These are phyloP conservation scores for Mus minutoides DNA, from an alignment of 2,797 vertebrate genomes.

Conservation along the genomic window DNA sequence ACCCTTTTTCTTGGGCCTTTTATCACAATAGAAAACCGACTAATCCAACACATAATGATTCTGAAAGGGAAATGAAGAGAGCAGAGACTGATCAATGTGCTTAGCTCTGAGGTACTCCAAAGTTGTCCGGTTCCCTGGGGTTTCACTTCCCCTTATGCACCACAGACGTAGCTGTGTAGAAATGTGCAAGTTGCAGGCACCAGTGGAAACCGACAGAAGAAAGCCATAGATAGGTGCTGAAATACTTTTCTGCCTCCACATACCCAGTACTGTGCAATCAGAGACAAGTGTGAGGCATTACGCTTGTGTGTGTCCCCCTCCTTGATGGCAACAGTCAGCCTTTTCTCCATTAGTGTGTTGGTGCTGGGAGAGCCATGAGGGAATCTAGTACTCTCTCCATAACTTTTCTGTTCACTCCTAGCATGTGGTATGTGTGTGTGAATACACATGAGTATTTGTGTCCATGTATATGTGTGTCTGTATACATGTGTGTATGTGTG, in stretches of 20 bases:
- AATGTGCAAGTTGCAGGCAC: neutral
- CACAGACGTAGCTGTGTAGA: neutral
- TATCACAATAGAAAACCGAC: neutral
- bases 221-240: neutral
- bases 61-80: neutral
- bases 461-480: neutral
- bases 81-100: neutral
- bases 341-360: neutral
- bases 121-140: neutral
- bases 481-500: neutral
- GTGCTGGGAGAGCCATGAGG: neutral
- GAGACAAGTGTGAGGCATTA: neutral
- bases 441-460: neutral
- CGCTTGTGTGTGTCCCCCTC: too few species aligned
- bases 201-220: neutral
- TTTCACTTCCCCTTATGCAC: neutral
- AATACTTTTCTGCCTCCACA: neutral
- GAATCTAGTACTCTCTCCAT: neutral
- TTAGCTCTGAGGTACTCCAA: neutral
- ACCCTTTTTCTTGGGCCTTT: neutral
- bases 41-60: neutral
- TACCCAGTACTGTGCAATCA: neutral
- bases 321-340: neutral
- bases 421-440: neutral
- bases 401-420: neutral